These are phyloP conservation scores for Phymorhynchus buccinoides DNA, from an alignment of 1,140 invertebrate species.

Conservation along the genomic window DNA sequence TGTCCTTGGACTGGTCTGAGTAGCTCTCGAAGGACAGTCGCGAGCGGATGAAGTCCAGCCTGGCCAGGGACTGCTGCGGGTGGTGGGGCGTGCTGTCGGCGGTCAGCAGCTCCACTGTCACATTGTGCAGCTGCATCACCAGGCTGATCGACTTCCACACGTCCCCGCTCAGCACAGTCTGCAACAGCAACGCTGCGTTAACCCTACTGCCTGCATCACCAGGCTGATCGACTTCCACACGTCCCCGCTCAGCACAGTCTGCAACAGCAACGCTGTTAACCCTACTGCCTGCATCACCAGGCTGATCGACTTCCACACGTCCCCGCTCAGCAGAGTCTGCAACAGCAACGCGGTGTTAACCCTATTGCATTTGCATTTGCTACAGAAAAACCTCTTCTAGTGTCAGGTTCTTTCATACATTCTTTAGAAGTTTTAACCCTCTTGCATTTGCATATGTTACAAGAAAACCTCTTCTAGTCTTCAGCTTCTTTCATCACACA, in stretches of 20 bases:
- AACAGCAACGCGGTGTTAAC: constrained; percentile 38
- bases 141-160: constrained; percentile 85
- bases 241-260: constrained; percentile 68
- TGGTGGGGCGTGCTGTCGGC: constrained; percentile 51
- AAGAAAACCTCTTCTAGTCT: no score
- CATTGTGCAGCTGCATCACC: constrained; percentile 89
- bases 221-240: constrained; percentile 85
- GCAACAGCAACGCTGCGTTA: constrained; percentile 41
- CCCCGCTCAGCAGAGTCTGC: constrained; percentile 68
- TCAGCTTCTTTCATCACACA: no score
- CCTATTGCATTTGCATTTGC: no score
- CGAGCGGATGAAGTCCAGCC: constrained; percentile 93
- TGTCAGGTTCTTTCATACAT: no score
- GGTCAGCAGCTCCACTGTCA: constrained; percentile 82
- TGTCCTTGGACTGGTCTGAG: constrained; percentile 90
- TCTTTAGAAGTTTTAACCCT: no score
- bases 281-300: constrained; percentile 81
- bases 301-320: constrained; percentile 83
- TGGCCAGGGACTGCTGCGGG: constrained; percentile 80
- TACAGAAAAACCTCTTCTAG: no score
- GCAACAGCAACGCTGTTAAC: constrained; percentile 43
- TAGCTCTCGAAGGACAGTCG: constrained; percentile 86
- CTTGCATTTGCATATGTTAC: no score
- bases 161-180: constrained; percentile 68
- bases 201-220: constrained; percentile 78